Evolutionary conservation across 2,113 vertebrate species (phyloP), one percentile per base, ranked within the genome.

Genomic region (human): DNA sequence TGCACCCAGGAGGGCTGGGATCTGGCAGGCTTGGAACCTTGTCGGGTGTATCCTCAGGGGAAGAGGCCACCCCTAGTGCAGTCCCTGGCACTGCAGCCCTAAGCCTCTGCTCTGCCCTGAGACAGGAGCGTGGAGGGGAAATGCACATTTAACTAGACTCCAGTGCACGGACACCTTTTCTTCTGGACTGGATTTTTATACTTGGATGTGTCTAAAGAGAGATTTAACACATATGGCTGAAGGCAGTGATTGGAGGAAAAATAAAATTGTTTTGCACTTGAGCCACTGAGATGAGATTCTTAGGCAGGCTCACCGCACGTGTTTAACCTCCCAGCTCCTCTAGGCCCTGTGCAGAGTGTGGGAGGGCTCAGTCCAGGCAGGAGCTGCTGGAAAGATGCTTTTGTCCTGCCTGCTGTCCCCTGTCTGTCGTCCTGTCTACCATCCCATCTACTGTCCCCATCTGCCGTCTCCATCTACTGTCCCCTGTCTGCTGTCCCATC

Each of bases 41-140:
- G 40, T 25, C 6, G 6, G 35, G n/a, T 0, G 1, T 38, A 57
- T 82, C 57, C 9, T 43, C n/a, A 35, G 12, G 12, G 32, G 11
- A 43, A 10, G 43, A 18, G 61, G 52, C 38, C 12, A 20, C 3
- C 0, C 12, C 5, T 16, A 30, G 59, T 18, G 68, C 35, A 20
- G 45, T 30, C 8, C 45, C 38, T 32, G 1, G 43, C 1, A 40
- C 32, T 2, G 40, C 14, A 10, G 43, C 20, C 32, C 75, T 79
- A 16, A 76, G 30, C 76, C 76, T 18, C 16, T 40, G 75, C 76
- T 22, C 61, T 32, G 9, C 23, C 30, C 59, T 18, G 61, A 6
- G 6, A 38, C 9, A 30, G 32, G 10, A 30, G 8, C 0, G 7
- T 1, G 4, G 40, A 2, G 12, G 9, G 50, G 48, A 23, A 4